These are phyloP conservation scores for Carettochelys insculpta DNA, from an alignment of 2,113 vertebrate species.

Conservation along the genomic window DNA sequence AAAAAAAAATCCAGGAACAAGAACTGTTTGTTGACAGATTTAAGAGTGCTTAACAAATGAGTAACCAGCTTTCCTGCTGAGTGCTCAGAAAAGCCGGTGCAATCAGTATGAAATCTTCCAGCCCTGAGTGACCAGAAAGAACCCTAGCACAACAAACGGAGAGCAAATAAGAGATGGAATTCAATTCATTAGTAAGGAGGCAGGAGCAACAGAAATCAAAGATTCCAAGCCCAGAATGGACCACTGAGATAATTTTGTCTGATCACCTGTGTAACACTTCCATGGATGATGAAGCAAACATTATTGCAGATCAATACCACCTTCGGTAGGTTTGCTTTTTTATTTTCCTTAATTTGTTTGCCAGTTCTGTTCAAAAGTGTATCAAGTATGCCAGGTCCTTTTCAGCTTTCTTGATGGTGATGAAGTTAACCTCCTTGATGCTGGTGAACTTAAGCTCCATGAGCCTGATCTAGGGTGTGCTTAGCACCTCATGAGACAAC, in stretches of 20 bases:
- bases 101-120: neutral
- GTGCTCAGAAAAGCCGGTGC: neutral
- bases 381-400: neutral
- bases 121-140: neutral
- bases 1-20: neutral
- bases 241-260: neutral
- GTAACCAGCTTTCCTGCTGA: neutral
- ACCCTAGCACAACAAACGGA: neutral
- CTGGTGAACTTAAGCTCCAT: neutral
- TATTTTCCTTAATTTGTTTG: neutral
- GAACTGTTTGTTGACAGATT: neutral
- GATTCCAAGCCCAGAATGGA: neutral
- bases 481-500: neutral
- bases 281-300: neutral
- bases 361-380: neutral
- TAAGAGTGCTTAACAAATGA: neutral
- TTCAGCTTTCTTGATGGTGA: neutral
- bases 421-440: neutral
- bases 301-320: neutral
- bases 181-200: neutral
- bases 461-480: neutral
- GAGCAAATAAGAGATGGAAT: neutral
- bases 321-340: neutral
- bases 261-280: neutral
- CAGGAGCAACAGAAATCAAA: neutral